Base-by-base conservation (phyloP, 2,888 invertebrate genomes). In the Acleris emargana region DNA sequence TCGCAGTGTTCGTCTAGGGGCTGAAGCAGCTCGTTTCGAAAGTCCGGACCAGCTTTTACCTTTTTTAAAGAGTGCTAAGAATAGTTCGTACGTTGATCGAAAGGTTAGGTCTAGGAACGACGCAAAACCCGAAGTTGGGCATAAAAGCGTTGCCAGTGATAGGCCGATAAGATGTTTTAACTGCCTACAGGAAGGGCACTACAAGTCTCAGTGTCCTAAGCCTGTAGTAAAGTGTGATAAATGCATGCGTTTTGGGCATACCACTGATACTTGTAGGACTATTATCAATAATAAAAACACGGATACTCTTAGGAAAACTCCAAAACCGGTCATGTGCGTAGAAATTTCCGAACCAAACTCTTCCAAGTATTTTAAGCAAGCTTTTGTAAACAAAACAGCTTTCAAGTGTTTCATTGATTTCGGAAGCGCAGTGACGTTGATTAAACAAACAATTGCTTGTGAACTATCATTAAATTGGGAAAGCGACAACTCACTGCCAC, bases 21-120 rank as follows among this genome's bases (percentile, higher is more conserved):
- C 67, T 1, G 62, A 67, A 54, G 67, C 62, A 2, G 62, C 67
- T 20, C 55, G 52, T 18, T 67, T 67, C 28, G 43, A 67, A 25
- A 47, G 17, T 9, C 67, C 67, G 1, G 67, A 67, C 25, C 49
- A 67, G 28, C 17, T 67, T 6, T 43, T 67, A 32, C 60, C 64
- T 6, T 66, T 58, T 25, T 54, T 66, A 55, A 66, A 55, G 17
- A 66, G 60, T 7, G 64, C 55, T 42, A 9, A 43, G n/a, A 16
- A 55, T 9, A 16, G 9, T 16, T 32, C 32, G 11, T 22, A 32
- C 11, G 11, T 32, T 11, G 32, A 32, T 32, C 32, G 9, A 9
- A 32, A 32, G 32, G 7, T 32, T 32, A 7, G 32, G 32, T 9
- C 32, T 32, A 32, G 32, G 32, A 32, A 32, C 3, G 32, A 32